Conservation (phyloP, 2,888 invertebrate species). For the Drosophila anceps region DNA sequence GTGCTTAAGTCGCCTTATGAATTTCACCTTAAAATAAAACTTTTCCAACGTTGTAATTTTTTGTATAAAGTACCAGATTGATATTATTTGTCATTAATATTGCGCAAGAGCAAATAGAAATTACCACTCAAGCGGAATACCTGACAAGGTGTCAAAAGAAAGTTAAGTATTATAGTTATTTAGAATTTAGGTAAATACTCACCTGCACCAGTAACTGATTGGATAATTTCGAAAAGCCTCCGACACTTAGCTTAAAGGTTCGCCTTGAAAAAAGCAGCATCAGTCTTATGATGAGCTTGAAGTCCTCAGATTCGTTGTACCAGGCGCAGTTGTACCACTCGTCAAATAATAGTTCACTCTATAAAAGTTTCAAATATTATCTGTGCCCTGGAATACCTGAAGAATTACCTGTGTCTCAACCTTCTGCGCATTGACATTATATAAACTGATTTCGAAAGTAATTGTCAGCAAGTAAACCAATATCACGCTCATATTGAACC, state of each 20-base stretch:
- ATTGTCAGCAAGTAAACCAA: constrained; percentile 65
- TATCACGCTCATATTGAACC: constrained; percentile 70
- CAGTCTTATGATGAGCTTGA: constrained; percentile 69
- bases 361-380: not conserved
- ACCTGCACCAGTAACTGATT: constrained; percentile 75
- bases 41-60: constrained; percentile 80
- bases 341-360: constrained; percentile 72
- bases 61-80: constrained; percentile 56
- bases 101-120: constrained; percentile 74
- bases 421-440: constrained; percentile 66
- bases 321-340: constrained; percentile 79
- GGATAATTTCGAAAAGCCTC: constrained; percentile 77
- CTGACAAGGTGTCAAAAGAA: constrained; percentile 34
- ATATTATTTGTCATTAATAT: constrained; percentile 65
- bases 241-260: constrained; percentile 67
- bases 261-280: constrained; percentile 76
- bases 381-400: not conserved
- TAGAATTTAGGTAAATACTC: not conserved
- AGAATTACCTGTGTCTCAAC: constrained; percentile 61
- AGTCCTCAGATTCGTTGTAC: constrained; percentile 78
- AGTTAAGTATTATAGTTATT: not conserved
- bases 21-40: constrained; percentile 70
- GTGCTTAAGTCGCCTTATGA: constrained; percentile 71
- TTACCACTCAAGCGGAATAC: constrained; percentile 78
- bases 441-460: constrained; percentile 64